Evolutionary conservation across 2,113 vertebrate genomes (phyloP).

Genomic region (Chamaea fasciata): DNA sequence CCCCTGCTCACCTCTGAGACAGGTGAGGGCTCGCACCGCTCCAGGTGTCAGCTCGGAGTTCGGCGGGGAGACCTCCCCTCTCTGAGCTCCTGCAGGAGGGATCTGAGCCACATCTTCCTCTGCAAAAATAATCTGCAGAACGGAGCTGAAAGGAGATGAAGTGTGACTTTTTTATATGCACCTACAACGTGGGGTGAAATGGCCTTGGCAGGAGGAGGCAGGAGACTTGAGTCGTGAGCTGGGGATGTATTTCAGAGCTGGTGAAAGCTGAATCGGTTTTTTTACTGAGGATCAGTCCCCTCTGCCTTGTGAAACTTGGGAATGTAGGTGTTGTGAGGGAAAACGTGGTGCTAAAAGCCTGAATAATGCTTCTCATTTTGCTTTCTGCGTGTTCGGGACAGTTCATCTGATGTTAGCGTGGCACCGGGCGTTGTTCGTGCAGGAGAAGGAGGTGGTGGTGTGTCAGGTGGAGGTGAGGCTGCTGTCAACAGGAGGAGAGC

Average conservation of each 20-base stretch:
- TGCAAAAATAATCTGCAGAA: background rate
- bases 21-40: background rate
- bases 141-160: background rate
- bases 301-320: background rate
- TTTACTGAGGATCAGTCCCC: background rate
- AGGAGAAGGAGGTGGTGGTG: background rate
- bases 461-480: background rate
- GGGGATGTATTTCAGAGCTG: rapidly evolving
- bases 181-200: background rate
- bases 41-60: background rate
- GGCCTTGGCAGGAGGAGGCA: background rate
- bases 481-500: background rate
- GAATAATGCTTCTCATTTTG: background rate
- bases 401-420: background rate
- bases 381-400: background rate
- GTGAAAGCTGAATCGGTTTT: background rate
- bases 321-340: background rate
- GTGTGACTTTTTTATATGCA: background rate
- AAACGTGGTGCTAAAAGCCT: background rate
- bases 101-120: background rate
- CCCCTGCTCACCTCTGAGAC: background rate
- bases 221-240: background rate
- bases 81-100: rapidly evolving
- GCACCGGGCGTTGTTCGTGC: background rate
- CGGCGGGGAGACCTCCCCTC: background rate